A percentile compares a stretch with the other conserved stretches of the same genome.
phyloP scores from a whole-genome alignment of 2,888 invertebrate species.

The Hedychridium roseum region DNA sequence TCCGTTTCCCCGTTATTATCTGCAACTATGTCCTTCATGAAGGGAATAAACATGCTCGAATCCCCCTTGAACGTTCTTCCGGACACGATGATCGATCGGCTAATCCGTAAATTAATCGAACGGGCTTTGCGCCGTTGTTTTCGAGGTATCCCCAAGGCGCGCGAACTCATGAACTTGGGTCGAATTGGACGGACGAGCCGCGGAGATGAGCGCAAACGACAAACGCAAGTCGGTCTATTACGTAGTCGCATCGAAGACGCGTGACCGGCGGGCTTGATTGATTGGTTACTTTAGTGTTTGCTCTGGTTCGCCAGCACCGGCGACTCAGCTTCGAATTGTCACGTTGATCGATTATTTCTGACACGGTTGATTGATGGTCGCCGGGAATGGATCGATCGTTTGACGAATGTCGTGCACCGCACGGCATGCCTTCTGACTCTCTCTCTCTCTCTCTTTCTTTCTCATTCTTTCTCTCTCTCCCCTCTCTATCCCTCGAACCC shows the following conservation, averaged over 20 bases:
- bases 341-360: constrained; percentile 62
- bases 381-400: constrained; percentile 49
- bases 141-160: too few relatives aligned
- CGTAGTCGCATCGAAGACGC: constrained; percentile 44
- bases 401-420: constrained; percentile 31
- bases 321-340: constrained; percentile 59
- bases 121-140: too few relatives aligned
- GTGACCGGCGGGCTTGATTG: constrained; percentile 54
- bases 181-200: too few relatives aligned
- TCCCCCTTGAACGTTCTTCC: too few relatives aligned
- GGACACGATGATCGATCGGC: too few relatives aligned
- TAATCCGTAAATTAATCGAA: background rate
- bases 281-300: constrained; percentile 61
- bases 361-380: constrained; percentile 60
- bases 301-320: constrained; percentile 58
- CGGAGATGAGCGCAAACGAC: too few relatives aligned
- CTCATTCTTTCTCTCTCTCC: background rate
- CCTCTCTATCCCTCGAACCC: background rate
- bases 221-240: constrained; percentile 39
- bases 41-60: too few relatives aligned
- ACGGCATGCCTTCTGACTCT: background rate
- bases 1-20: too few relatives aligned
- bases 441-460: background rate
- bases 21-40: too few relatives aligned
- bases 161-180: too few relatives aligned